Base-by-base conservation (phyloP, 2,113 vertebrate species). In the Puma concolor region DNA sequence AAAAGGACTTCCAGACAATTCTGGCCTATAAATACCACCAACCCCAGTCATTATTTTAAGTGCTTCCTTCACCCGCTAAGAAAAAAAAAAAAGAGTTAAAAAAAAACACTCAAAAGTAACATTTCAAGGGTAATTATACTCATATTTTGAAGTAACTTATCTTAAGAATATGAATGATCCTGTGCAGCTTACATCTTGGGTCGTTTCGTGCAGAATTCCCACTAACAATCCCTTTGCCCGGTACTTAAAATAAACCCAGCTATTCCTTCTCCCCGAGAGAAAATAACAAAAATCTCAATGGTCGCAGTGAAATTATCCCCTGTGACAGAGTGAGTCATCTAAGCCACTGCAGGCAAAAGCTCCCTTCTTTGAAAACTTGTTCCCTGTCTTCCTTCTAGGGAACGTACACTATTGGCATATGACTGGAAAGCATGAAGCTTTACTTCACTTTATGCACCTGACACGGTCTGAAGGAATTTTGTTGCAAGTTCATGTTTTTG, bases 41-140 rank as follows among this genome's bases (percentile, higher is more conserved):
- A 88, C n/a, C 13, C 31, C 72, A 38, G 64, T 69, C 79, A 94
- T 98, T 97, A 98, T 94, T 98, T 93, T 97, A 97, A 97, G 94
- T 84, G 79, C 83, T 71, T 92, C 98, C 97, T 93, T 95, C 17
- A 38, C 92, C 54, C 91, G 41, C 77, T 86, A 97, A 97, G 1
- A 19, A 86, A 95, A 74, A 21, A 21, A 21, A 71, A 29, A 63
- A 33, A 36, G 21, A 3, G 17, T 13, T 19, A 69, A 93, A 94
- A 5, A 88, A 98, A 94, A 31, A 57, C 1, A 71, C 5, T 64
- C 84, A 90, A 66, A 83, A 74, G 82, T 95, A 97, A 98, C 97
- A 89, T 95, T 97, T 90, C 82, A 44, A 81, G 54, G 50, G n/a
- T 80, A 96, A 95, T 66, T 94, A 87, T 57, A 69, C 13, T 88